Conservation (phyloP, 2,113 vertebrate species). For the Pantherophis guttatus region DNA sequence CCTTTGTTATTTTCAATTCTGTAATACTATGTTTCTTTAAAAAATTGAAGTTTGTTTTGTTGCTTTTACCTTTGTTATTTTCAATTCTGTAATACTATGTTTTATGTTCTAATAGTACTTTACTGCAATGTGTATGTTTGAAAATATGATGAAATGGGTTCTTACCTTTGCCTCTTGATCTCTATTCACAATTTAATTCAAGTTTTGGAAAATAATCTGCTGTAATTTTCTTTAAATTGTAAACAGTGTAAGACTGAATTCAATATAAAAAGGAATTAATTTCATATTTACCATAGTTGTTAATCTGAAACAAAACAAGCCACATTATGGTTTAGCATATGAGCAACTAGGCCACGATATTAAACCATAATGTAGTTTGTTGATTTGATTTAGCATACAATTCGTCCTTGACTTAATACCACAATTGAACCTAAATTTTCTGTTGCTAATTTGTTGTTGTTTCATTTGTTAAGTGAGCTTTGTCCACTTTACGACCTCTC, state of each 20-base stretch:
- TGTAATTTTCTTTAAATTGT: not conserved
- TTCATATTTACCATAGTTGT: not conserved
- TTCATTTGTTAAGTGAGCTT: no score
- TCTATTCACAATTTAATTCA: not conserved
- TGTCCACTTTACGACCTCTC: no score
- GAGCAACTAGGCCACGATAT: not conserved
- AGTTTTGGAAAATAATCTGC: not conserved
- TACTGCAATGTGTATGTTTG: not conserved
- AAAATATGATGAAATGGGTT: not conserved
- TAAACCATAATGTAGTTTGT: not conserved
- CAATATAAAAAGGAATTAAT: not conserved
- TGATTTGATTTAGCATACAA: not conserved
- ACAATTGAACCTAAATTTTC: not conserved
- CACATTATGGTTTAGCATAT: not conserved
- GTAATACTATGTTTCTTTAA: not conserved
- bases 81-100: not conserved
- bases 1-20: not conserved
- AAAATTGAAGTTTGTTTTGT: not conserved
- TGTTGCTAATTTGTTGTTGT: no score
- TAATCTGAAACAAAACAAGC: not conserved
- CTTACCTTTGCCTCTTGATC: accelerated
- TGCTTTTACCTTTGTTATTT: not conserved
- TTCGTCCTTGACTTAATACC: not conserved
- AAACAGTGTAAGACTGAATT: not conserved
- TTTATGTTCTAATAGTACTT: not conserved